Evolutionary conservation across 2,797 vertebrate species (phyloP).

Genomic region (Rhynchonycteris naso): DNA sequence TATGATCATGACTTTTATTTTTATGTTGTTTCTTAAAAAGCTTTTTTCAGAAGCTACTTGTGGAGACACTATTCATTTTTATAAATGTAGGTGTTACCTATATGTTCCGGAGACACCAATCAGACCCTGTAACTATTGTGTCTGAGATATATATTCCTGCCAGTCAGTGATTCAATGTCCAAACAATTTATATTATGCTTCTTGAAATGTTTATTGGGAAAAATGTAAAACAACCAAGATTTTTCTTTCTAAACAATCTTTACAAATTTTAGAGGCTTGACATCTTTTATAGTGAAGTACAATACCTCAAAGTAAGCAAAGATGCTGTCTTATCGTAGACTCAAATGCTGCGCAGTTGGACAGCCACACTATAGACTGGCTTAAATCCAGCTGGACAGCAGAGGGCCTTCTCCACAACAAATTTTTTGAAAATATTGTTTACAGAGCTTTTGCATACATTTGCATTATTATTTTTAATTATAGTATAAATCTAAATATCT

Average conservation of each 20-base stretch:
- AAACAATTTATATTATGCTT: constrained; percentile 72
- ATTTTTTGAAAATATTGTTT: constrained; percentile 74
- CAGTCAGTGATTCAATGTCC: constrained; percentile 78
- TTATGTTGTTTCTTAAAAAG: constrained; percentile 79
- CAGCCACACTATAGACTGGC: constrained; percentile 71
- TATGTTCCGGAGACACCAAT: constrained; percentile 79
- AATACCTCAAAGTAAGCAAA: constrained; percentile 68
- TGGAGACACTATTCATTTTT: constrained; percentile 79
- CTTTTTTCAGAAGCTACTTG: constrained; percentile 76
- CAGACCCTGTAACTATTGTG: constrained; percentile 79
- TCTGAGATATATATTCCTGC: constrained; percentile 76
- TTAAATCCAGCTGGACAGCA: constrained; percentile 81
- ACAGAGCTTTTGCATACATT: constrained; percentile 76
- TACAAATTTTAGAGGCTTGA: constrained; percentile 65
- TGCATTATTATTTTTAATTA: constrained; percentile 75
- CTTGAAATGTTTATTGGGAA: constrained; percentile 69
- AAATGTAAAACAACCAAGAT: constrained; percentile 63
- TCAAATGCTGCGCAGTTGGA: constrained; percentile 58
- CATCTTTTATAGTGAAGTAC: constrained; percentile 64
- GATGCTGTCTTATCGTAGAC: constrained; percentile 66
- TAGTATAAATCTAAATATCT: constrained; percentile 65
- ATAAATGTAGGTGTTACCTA: constrained; percentile 80
- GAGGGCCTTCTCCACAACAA: constrained; percentile 80
- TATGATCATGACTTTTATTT: constrained; percentile 81
- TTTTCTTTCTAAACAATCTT: constrained; percentile 69